These are phyloP conservation scores for Phylloscopus trochilus DNA, from an alignment of 2,113 vertebrate species.

Conservation along the genomic window DNA sequence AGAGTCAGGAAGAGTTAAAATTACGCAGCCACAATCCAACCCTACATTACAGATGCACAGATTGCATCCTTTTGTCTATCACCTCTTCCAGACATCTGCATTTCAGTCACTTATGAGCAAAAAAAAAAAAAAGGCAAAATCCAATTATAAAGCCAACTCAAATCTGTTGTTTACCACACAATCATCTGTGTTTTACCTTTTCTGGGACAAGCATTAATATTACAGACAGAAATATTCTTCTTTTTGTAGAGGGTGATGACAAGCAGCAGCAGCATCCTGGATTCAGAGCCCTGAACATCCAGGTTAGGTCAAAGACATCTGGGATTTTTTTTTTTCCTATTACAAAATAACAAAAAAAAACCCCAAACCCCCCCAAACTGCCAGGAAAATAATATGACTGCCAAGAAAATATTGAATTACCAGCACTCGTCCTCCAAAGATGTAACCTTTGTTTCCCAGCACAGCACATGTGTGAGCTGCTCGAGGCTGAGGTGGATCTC, in stretches of 20 bases:
- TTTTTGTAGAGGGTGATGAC: not conserved
- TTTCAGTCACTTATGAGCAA: not conserved
- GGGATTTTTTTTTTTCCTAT: not conserved
- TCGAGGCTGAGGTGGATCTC: constrained; percentile 84
- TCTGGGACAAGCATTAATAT: not conserved
- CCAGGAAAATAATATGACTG: not conserved
- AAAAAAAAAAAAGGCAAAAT: not conserved
- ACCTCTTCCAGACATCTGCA: not conserved
- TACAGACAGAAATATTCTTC: not conserved
- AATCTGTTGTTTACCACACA: not conserved
- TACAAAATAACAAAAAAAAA: not conserved
- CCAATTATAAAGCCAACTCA: not conserved
- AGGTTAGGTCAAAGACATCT: not conserved
- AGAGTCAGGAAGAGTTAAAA: not conserved
- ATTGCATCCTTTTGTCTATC: not conserved
- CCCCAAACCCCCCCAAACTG: not conserved
- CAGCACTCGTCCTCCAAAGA: constrained; percentile 92
- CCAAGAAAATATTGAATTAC: constrained; percentile 39
- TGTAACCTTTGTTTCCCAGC: constrained; percentile 84
- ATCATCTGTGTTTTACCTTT: not conserved
- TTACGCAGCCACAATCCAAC: not conserved
- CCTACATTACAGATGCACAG: not conserved
- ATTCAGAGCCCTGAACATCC: not conserved
- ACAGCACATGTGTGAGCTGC: constrained; percentile 87
- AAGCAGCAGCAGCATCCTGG: not conserved